phyloP scores from a whole-genome alignment of 1,140 invertebrate genomes.

The Helicoverpa zea region DNA sequence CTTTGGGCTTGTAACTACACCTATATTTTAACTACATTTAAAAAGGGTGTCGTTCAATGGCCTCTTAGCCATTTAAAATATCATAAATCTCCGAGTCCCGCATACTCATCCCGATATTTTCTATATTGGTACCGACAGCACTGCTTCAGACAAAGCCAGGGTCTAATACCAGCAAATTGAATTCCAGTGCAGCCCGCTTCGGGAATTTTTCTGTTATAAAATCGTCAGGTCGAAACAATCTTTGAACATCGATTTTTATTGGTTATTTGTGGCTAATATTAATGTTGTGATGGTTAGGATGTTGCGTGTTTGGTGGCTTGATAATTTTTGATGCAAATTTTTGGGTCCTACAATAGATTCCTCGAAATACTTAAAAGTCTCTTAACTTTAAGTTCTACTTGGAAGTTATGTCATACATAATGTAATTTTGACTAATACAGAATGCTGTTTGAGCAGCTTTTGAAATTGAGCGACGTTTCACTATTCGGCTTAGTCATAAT shows the following conservation, averaged over 20 bases:
- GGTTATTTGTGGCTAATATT: neutral
- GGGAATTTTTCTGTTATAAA: slow-evolving; percentile 31
- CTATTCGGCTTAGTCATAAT: too few species aligned
- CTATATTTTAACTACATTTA: too few species aligned
- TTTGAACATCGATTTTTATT: slow-evolving; percentile 18
- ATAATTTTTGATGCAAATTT: neutral
- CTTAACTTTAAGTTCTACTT: too few species aligned
- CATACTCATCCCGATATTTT: neutral
- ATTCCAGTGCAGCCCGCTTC: slow-evolving; percentile 36
- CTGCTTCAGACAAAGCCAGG: slow-evolving; percentile 41
- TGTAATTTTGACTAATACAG: too few species aligned
- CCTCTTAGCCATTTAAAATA: neutral
- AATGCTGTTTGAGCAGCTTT: too few species aligned
- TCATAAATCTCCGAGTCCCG: neutral
- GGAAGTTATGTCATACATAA: too few species aligned
- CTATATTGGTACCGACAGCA: slow-evolving; percentile 14
- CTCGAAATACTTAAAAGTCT: too few species aligned
- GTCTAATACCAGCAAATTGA: slow-evolving; percentile 44
- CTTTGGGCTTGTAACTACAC: too few species aligned
- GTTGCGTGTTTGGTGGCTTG: neutral
- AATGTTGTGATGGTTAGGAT: neutral
- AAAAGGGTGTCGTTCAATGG: too few species aligned
- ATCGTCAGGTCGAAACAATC: slow-evolving; percentile 27
- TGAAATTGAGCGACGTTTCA: too few species aligned
- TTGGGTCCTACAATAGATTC: too few species aligned